phyloP scores from a whole-genome alignment of 2,113 vertebrate genomes.

The Rhynchomys soricoides region DNA sequence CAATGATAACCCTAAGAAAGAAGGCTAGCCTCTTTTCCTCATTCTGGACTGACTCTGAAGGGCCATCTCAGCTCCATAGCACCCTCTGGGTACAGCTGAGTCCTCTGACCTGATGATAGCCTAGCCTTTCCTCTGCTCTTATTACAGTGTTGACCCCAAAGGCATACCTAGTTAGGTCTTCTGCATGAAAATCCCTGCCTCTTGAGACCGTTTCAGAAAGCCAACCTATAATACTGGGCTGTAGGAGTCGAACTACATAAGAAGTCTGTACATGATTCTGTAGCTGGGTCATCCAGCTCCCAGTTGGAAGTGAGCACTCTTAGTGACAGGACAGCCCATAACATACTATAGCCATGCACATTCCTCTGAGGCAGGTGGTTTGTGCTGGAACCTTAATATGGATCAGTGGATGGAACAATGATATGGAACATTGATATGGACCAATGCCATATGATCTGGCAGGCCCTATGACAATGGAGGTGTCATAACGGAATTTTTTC shows the following conservation, averaged over 20 bases:
- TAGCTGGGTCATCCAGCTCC: neutral
- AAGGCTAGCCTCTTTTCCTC: neutral
- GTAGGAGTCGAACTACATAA: slow-evolving; percentile 38
- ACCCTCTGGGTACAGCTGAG: neutral
- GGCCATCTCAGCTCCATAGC: neutral
- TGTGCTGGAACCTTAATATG: neutral
- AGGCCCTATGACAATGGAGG: neutral
- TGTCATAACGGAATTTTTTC: neutral
- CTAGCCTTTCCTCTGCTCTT: neutral
- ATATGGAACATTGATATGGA: too few species aligned
- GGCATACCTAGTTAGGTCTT: neutral
- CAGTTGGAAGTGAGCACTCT: neutral
- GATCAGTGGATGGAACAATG: too few species aligned
- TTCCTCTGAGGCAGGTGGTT: neutral
- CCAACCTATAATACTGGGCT: neutral
- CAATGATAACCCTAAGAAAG: neutral
- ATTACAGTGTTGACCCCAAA: neutral
- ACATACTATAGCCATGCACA: neutral
- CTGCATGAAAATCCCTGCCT: slow-evolving; percentile 26
- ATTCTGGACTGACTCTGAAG: slow-evolving; percentile 9
- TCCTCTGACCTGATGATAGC: neutral
- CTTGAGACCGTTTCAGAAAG: slow-evolving; percentile 31
- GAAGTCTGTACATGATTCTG: slow-evolving; percentile 2
- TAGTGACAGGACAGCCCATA: neutral
- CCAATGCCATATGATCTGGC: neutral